Evolutionary conservation across 2,888 invertebrate genomes (phyloP), one percentile per base, ranked within the genome.

Genomic region (Xestia rhomboidea): DNA sequence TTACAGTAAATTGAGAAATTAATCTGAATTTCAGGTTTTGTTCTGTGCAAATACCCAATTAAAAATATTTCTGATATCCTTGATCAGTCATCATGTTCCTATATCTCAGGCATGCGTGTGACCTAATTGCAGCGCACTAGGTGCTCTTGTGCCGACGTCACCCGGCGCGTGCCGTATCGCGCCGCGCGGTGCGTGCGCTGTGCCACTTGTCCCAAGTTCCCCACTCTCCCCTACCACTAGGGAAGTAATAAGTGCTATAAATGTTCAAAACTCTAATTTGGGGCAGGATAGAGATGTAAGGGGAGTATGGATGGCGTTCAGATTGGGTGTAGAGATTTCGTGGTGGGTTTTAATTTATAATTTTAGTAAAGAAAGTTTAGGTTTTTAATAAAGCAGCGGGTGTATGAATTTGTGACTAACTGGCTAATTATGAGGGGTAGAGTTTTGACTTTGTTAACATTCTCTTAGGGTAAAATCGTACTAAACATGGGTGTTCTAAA

Each of bases 91-190:
- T 34, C 21, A 41, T 51, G 24, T 78, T 73, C 34, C 30, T 34
- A 73, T 67, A 73, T 87, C 73, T 38, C 38, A 18, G 82, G 87
- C 70, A 76, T 89, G 88, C 87, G 89, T 87, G 81, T 81, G 87
- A 87, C 87, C 89, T 89, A 84, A 89, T 89, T 87, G 74, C 74
- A 27, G 60, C 63, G 46, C 76, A 79, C 66, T 74, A 76, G 76
- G 74, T 78, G 63, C 64, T 60, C 72, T 81, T n/a, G 18, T n/a
- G 34, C n/a, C 75, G n/a, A 75, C 54, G 73, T 4, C 41, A 68
- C 76, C 68, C n/a, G 51, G 77, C 76, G 89, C 89, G 89, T 89
- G 88, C 89, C 86, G 77, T 89, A 89, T 89, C 89, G 76, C 86
- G 73, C 66, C 63, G 77, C 77, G 63, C 67, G 60, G 78, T 88